Conservation (phyloP, 2,113 vertebrate genomes). For the Podiceps cristatus region DNA sequence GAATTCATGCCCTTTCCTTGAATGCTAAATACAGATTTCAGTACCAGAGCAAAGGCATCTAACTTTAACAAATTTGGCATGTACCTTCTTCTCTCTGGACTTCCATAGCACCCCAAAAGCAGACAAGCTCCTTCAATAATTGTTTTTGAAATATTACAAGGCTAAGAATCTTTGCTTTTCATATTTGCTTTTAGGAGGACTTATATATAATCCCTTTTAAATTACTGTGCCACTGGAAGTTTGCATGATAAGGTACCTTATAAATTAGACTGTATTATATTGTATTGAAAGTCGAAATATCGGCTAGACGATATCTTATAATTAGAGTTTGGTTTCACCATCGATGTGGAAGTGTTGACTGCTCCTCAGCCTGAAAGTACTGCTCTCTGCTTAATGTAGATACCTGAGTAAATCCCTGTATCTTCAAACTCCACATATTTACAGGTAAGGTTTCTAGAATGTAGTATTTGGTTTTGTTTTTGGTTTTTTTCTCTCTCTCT, state of each 20-base stretch:
- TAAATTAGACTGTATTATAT: slow-evolving; percentile 49
- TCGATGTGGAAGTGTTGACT: background rate
- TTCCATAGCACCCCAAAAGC: background rate
- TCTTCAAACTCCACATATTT: background rate
- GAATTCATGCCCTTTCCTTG: background rate
- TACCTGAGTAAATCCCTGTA: background rate
- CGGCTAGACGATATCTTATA: background rate
- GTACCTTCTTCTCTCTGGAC: background rate
- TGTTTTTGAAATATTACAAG: slow-evolving; percentile 2
- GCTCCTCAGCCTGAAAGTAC: background rate
- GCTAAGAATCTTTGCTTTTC: background rate
- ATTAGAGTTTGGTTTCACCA: slow-evolving; percentile 43
- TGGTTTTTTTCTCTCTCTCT: background rate
- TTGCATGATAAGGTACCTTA: slow-evolving; percentile 49
- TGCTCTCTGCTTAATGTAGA: background rate
- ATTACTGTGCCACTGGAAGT: slow-evolving; percentile 56
- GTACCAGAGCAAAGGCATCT: background rate
- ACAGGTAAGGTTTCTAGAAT: background rate
- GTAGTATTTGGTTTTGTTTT: background rate
- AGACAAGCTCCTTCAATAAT: background rate
- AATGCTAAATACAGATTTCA: background rate
- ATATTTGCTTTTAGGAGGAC: slow-evolving; percentile 45
- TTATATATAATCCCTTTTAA: slow-evolving; percentile 68
- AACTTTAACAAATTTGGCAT: background rate
- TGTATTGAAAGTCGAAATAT: slow-evolving; percentile 27